These are phyloP conservation scores for Rhinogobio ventralis DNA, from an alignment of 2,797 vertebrate species.

Conservation along the genomic window DNA sequence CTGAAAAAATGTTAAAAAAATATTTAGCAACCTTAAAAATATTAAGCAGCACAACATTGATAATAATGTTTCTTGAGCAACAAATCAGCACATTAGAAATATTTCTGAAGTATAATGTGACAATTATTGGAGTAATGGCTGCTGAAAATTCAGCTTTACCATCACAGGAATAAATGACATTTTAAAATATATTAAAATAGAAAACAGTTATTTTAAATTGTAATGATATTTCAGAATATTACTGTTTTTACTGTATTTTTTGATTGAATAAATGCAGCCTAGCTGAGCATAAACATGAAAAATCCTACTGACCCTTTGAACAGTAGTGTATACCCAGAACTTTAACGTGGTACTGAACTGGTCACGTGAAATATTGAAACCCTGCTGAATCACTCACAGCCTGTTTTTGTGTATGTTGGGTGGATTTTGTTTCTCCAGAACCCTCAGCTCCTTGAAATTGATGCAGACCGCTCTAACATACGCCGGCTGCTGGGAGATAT, in stretches of 20 bases:
- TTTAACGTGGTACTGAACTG: neutral
- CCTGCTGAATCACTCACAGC: neutral
- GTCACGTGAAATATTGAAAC: neutral
- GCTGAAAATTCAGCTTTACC: neutral
- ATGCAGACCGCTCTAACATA: conserved; percentile 74
- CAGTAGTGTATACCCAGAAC: neutral
- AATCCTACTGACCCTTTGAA: neutral
- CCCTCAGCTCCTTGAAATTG: conserved; percentile 80
- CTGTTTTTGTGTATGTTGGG: neutral
- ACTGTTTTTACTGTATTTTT: neutral
- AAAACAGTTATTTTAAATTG: neutral
- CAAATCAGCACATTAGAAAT: neutral
- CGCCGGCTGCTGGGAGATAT: conserved; percentile 75
- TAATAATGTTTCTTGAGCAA: neutral
- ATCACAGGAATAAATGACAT: neutral
- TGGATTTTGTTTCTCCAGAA: conserved; percentile 72
- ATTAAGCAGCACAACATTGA: neutral
- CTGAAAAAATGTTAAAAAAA: neutral
- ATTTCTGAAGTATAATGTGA: neutral
- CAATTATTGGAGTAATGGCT: neutral
- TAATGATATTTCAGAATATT: neutral
- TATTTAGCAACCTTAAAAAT: neutral
- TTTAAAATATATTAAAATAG: no score
- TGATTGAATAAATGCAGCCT: neutral
- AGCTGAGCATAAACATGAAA: neutral